Percentiles rank a stretch among this genome's conserved stretches.
phyloP scores from a whole-genome alignment of 2,113 vertebrate genomes.

The Hassar affinis region DNA sequence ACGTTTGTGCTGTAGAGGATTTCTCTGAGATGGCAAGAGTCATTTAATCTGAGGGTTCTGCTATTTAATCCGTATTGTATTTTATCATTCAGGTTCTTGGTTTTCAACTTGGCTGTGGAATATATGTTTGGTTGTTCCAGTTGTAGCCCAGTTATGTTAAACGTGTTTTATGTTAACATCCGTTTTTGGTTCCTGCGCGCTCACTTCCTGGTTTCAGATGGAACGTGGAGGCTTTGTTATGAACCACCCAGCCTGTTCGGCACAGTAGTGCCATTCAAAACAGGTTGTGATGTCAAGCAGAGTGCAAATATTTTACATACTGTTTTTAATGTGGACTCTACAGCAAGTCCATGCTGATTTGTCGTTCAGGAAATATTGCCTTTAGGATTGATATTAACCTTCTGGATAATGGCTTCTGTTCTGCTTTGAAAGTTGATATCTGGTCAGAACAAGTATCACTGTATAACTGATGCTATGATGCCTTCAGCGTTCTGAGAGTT shows the following conservation, averaged over 20 bases:
- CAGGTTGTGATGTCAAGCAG: neutral
- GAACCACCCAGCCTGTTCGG: neutral
- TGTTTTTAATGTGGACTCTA: neutral
- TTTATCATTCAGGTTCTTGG: neutral
- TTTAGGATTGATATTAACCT: neutral
- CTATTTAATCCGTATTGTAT: no score
- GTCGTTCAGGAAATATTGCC: neutral
- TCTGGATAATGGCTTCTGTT: neutral
- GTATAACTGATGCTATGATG: neutral
- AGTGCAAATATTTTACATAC: neutral
- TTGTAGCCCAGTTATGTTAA: neutral
- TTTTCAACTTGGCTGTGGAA: neutral
- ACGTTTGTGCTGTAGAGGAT: neutral
- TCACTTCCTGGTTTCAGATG: conserved; percentile 7
- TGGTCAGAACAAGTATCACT: neutral
- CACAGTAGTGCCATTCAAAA: neutral
- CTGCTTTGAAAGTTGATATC: neutral
- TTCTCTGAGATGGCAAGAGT: neutral
- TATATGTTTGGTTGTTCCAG: no score
- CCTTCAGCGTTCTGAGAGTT: conserved; percentile 46
- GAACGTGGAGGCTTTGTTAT: neutral
- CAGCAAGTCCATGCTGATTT: neutral
- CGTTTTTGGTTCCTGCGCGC: neutral
- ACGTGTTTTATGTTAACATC: conserved; percentile 11
- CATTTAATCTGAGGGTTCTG: no score